These are phyloP conservation scores for Lycophotia porphyrea DNA, from an alignment of 2,888 invertebrate genomes.

Conservation along the genomic window DNA sequence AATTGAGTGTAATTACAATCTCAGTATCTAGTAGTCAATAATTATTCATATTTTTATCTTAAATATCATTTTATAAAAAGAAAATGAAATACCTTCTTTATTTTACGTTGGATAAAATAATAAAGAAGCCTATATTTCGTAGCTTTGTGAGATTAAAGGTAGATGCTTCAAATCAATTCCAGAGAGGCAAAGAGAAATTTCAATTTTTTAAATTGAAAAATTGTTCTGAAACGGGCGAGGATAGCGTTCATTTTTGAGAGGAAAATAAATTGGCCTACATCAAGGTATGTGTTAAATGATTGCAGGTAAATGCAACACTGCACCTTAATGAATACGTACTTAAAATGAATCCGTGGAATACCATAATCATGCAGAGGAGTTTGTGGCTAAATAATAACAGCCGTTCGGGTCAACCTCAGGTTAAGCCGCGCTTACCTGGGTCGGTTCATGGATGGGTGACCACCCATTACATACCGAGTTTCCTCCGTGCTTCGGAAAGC, in stretches of 20 bases:
- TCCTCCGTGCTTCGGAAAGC: no score
- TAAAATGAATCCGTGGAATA: not conserved
- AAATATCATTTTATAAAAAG: not conserved
- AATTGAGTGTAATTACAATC: not conserved
- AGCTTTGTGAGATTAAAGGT: not conserved
- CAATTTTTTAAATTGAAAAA: slow-evolving; percentile 48
- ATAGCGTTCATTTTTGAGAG: slow-evolving; percentile 11
- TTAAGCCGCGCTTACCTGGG: not conserved
- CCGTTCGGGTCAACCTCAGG: not conserved
- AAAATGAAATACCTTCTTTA: not conserved
- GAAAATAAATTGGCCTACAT: slow-evolving; percentile 21
- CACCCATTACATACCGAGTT: no score
- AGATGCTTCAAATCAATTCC: slow-evolving; percentile 39
- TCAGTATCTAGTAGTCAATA: not conserved
- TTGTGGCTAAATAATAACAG: not conserved
- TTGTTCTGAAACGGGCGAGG: slow-evolving; percentile 26
- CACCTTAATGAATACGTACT: not conserved
- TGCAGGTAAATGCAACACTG: not conserved
- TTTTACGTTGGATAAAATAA: slow-evolving; percentile 1
- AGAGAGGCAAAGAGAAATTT: slow-evolving; percentile 29
- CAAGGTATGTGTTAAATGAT: not conserved
- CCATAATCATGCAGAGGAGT: not conserved
- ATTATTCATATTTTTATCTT: not conserved
- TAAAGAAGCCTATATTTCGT: slow-evolving; percentile 8
- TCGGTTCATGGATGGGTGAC: not conserved